Evolutionary conservation across 2,888 invertebrate genomes (phyloP).

Genomic region (Scrobipalpa atriplicella): DNA sequence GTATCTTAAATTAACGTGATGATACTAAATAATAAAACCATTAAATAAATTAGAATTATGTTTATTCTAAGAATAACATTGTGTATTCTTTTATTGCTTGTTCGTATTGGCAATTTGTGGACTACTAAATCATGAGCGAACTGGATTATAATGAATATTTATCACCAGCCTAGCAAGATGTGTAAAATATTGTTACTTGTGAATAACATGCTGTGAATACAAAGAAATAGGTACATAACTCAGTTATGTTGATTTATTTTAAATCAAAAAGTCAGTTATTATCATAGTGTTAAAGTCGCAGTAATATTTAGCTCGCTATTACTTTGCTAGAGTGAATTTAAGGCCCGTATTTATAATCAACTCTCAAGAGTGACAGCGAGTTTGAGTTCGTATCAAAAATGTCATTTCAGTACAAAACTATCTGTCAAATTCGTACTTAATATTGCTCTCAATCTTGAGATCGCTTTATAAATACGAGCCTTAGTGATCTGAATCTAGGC

Average conservation of each 20-base stretch:
- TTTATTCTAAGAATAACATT: neutral
- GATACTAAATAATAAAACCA: conserved; percentile 1
- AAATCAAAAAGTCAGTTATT: neutral
- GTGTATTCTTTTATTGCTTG: neutral
- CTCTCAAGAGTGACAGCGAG: no score
- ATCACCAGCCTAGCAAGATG: neutral
- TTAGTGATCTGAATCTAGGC: no score
- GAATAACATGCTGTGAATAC: neutral
- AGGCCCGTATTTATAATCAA: no score
- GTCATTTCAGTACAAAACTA: no score
- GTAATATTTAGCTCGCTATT: no score
- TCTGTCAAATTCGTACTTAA: no score
- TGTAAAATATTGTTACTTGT: conserved; percentile 8
- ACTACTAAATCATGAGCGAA: neutral
- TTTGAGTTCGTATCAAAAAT: no score
- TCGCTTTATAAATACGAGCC: no score
- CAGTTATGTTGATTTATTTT: neutral
- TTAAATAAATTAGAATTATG: neutral
- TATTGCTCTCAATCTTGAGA: no score
- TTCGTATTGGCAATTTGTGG: neutral
- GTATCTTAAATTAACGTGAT: neutral
- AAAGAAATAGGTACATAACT: neutral
- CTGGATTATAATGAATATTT: conserved; percentile 11
- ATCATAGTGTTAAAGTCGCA: no score
- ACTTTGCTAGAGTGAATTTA: no score